Evolutionary conservation across 1,140 invertebrate species (phyloP).

Genomic region (Coenobita brevimanus): DNA sequence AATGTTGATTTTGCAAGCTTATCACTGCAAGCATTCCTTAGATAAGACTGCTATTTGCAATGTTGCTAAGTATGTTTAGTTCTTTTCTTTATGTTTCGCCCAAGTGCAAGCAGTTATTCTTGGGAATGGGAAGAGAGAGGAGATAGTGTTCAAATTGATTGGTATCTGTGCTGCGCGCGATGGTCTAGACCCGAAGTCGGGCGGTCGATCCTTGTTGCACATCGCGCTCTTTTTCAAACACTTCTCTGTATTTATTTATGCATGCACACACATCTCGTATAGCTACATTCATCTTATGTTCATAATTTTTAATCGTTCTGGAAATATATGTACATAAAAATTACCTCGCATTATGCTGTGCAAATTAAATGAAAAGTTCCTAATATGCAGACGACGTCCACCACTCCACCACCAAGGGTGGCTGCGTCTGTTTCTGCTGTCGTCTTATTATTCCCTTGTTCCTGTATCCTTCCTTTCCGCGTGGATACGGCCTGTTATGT

Average conservation of each 20-base stretch:
- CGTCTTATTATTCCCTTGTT: background rate
- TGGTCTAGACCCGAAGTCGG: conserved; percentile 47
- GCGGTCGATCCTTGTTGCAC: conserved; percentile 63
- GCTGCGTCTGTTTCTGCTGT: conserved; percentile 51
- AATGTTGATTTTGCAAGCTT: too few species aligned
- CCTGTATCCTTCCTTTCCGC: conserved; percentile 7
- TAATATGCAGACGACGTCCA: conserved; percentile 66
- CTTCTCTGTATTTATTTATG: conserved; percentile 45
- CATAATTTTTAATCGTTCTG: background rate
- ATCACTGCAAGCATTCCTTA: too few species aligned
- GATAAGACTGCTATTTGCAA: background rate
- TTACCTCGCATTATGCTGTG: background rate
- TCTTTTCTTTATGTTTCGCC: background rate
- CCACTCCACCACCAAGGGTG: conserved; percentile 29
- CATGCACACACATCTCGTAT: background rate
- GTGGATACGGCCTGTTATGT: background rate
- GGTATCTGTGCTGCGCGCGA: conserved; percentile 61
- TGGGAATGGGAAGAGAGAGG: background rate
- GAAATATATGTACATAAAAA: background rate
- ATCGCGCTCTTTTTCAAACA: conserved; percentile 61
- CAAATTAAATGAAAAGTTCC: conserved; percentile 64
- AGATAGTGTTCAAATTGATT: conserved; percentile 41
- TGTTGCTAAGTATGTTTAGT: background rate
- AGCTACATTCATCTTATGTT: background rate
- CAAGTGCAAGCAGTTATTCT: background rate